Evolutionary conservation across 2,888 invertebrate species (phyloP), one percentile per base, ranked within the genome.

Genomic region (Aplocera efformata): DNA sequence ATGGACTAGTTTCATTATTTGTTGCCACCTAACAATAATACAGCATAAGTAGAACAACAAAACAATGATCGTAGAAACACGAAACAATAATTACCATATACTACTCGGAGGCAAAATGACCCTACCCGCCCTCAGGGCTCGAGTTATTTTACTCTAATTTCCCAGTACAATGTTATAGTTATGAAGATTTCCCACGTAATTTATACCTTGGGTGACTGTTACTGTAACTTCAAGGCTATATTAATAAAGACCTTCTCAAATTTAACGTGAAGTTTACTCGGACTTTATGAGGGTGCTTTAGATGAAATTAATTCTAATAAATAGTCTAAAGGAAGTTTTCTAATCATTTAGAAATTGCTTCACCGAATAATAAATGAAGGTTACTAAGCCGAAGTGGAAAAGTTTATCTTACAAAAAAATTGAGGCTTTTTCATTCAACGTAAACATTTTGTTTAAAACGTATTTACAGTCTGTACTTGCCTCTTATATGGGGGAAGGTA

Each of bases 221-320:
- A 42, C 38, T 23, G 21, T 50, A 34, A 42, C 38, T 44, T 34
- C 21, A 44, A 42, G 41, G 26, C 26, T 43, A 32, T 48, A 39
- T 38, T 36, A 30, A 49, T 45, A 45, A 43, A 49, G 42, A 31
- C 34, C 37, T 27, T 38, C 32, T 34, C 37, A 29, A 48, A 46
- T 48, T 43, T 43, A 40, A 39, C 42, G 34, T 44, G 36, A 43
- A 48, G 35, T 47, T 51, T 39, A 37, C 21, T 38, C 30, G 23
- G 43, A 45, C 44, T 48, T 50, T 44, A 44, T 22, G 36, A 48
- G 39, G 39, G 39, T 47, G 34, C 37, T 47, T 25, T 33, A 29
- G 39, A 36, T 40, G 36, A 54, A 45, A 51, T 51, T 48, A 48
- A 54, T 48, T 45, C 9, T 42, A 48, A 44, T 47, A 48, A 50